Evolutionary conservation across 1,140 invertebrate genomes (phyloP).

Genomic region (Pseudomyrmex flavicornis): DNA sequence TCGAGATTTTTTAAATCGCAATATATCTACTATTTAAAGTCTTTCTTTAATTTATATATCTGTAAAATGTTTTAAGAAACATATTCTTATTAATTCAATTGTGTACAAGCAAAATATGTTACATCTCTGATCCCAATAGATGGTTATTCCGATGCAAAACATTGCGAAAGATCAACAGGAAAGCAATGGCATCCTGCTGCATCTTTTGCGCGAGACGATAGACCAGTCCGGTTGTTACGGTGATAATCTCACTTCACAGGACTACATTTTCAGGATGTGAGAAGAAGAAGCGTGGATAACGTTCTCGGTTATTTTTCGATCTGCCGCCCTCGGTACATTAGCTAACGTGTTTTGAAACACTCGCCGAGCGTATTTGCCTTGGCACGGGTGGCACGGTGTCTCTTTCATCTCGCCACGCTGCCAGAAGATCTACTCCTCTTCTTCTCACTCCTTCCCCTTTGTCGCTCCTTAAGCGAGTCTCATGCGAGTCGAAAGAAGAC

Average conservation of each 20-base stretch:
- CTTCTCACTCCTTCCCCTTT: conserved; percentile 29
- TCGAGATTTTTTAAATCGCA: no score
- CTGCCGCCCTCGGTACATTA: conserved; percentile 81
- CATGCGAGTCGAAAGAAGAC: conserved; percentile 47
- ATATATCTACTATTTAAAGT: no score
- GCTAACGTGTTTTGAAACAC: conserved; percentile 85
- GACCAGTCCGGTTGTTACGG: conserved; percentile 9
- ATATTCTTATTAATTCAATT: no score
- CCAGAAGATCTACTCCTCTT: conserved; percentile 62
- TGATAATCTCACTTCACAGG: conserved; percentile 43
- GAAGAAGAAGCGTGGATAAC: conserved; percentile 60
- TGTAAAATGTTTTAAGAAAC: no score
- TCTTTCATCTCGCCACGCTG: conserved; percentile 79
- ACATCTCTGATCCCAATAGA: neutral
- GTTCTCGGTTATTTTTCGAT: conserved; percentile 81
- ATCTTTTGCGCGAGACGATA: conserved; percentile 13
- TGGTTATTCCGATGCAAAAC: neutral
- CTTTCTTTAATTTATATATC: no score
- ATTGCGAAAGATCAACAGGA: conserved; percentile 11
- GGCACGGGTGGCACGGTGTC: conserved; percentile 78
- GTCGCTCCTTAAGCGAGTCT: conserved; percentile 11
- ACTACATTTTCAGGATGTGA: conserved; percentile 27
- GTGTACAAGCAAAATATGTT: no score
- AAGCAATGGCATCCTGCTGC: neutral
- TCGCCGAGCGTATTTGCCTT: conserved; percentile 83